These are phyloP conservation scores for Trilocha varians DNA, from an alignment of 2,888 invertebrate genomes.

Conservation along the genomic window DNA sequence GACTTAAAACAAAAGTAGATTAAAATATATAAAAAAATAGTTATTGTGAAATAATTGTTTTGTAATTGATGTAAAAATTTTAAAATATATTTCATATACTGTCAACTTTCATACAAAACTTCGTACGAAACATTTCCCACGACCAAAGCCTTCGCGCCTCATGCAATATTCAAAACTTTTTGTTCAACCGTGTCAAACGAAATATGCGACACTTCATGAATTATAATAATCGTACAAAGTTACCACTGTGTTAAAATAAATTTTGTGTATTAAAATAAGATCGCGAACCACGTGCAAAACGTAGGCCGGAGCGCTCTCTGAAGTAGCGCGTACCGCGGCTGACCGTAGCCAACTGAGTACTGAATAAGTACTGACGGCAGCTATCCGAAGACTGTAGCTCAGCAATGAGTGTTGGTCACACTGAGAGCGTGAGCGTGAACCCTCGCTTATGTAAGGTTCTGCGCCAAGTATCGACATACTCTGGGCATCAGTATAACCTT, in stretches of 20 bases:
- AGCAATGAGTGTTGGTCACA: constrained; percentile 11
- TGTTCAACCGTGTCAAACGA: constrained; percentile 4
- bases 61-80: background rate
- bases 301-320: constrained; percentile 30
- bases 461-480: constrained; percentile 7
- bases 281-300: background rate
- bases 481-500: background rate
- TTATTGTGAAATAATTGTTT: too few relatives aligned
- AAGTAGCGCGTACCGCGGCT: constrained; percentile 47
- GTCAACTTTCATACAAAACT: constrained; percentile 11
- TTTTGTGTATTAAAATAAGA: constrained; percentile 2
- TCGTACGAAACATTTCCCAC: constrained; percentile 19
- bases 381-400: constrained; percentile 13
- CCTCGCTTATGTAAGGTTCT: constrained; percentile 26
- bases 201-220: background rate
- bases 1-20: background rate
- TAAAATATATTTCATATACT: background rate
- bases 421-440: constrained; percentile 7
- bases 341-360: constrained; percentile 25
- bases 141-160: constrained; percentile 28
- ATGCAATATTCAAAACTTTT: constrained; percentile 47
- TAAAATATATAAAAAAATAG: too few relatives aligned
- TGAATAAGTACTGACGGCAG: background rate
- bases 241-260: constrained; percentile 3
- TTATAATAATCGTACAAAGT: background rate